These are phyloP conservation scores for Athripsodes cinereus DNA, from an alignment of 2,888 invertebrate genomes.

Conservation along the genomic window DNA sequence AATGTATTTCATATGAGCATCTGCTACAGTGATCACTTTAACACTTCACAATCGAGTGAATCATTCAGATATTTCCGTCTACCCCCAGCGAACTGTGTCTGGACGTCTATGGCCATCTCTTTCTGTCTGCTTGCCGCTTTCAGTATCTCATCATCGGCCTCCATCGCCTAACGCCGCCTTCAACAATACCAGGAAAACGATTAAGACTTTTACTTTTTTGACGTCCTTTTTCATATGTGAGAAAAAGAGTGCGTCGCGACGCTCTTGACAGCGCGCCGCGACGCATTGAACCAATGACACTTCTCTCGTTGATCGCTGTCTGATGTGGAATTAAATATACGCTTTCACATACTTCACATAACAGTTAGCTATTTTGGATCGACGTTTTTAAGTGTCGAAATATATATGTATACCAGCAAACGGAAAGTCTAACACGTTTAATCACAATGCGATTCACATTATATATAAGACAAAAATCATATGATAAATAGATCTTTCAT, in stretches of 20 bases:
- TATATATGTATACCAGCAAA: too few species aligned
- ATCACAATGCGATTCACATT: too few species aligned
- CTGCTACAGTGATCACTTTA: background rate
- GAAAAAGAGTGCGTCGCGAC: slow-evolving; percentile 6
- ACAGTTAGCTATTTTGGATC: too few species aligned
- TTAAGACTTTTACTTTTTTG: slow-evolving; percentile 5
- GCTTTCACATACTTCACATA: too few species aligned
- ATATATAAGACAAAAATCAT: too few species aligned
- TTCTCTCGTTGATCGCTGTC: too few species aligned
- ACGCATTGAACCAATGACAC: background rate
- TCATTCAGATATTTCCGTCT: slow-evolving; percentile 19
- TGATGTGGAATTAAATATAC: too few species aligned
- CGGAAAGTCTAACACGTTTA: too few species aligned
- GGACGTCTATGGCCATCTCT: background rate
- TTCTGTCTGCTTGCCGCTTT: background rate
- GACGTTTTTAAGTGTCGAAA: too few species aligned
- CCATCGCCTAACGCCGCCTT: slow-evolving; percentile 6
- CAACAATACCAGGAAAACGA: slow-evolving; percentile 15
- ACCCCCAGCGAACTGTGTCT: slow-evolving; percentile 22
- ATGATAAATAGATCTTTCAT: too few species aligned
- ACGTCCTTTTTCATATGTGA: background rate
- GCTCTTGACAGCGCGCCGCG: slow-evolving; percentile 1
- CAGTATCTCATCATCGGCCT: slow-evolving; percentile 8
- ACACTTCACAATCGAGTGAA: slow-evolving; percentile 9
- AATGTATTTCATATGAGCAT: too few species aligned